Evolutionary conservation across 2,113 vertebrate genomes (phyloP).

Genomic region (Festucalex cinctus): DNA sequence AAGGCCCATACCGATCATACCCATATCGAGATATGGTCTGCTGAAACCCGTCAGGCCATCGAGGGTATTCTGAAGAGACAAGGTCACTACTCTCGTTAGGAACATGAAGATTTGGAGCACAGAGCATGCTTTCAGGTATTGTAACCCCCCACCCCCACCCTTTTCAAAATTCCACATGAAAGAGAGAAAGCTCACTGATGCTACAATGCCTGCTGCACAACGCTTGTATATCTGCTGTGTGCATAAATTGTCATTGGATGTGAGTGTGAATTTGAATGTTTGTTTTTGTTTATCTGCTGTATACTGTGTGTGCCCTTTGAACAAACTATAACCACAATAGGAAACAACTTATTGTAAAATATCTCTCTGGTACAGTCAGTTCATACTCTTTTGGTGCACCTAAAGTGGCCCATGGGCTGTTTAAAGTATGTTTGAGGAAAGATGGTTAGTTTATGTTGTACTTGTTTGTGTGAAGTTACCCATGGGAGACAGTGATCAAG

Average conservation of each 20-base stretch:
- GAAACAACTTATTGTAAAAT: not conserved
- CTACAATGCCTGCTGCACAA: not conserved
- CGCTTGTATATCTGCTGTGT: too few relatives aligned
- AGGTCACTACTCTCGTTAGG: not conserved
- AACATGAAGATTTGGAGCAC: constrained; percentile 79
- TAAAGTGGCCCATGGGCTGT: too few relatives aligned
- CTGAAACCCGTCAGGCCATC: constrained; percentile 11
- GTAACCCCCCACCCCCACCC: too few relatives aligned
- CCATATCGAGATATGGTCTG: constrained; percentile 13
- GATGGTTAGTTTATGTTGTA: not conserved
- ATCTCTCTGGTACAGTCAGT: too few relatives aligned
- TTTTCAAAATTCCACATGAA: not conserved
- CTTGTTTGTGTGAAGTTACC: constrained; percentile 76
- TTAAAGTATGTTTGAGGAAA: not conserved
- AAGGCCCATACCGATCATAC: constrained; percentile 1
- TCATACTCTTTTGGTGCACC: not conserved
- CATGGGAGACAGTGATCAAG: constrained; percentile 94
- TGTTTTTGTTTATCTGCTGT: too few relatives aligned
- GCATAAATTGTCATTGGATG: too few relatives aligned
- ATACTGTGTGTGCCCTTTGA: not conserved
- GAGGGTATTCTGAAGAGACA: not conserved
- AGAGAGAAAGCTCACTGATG: not conserved
- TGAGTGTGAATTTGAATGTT: too few relatives aligned
- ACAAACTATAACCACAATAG: not conserved
- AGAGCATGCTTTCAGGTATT: constrained; percentile 77